Percentiles rank a stretch among this genome's conserved stretches.
Conservation (phyloP, 23 tunicate genomes). For the Botrylloides violaceus region DNA sequence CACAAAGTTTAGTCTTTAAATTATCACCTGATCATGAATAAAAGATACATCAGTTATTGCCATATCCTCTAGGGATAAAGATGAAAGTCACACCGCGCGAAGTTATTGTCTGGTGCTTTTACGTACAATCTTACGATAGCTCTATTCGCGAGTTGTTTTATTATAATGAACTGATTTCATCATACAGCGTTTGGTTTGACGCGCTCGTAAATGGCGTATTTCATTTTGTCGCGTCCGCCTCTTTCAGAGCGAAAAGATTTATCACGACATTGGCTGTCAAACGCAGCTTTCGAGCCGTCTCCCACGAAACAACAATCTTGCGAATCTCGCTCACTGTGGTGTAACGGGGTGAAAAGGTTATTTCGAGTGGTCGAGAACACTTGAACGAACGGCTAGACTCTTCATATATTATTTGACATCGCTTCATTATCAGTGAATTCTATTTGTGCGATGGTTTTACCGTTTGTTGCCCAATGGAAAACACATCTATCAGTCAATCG, state of each 20-base stretch:
- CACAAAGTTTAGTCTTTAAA: background rate
- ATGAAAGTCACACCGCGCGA: background rate
- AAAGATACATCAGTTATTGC: background rate
- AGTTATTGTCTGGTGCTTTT: background rate
- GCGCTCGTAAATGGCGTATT: no score
- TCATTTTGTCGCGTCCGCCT: no score
- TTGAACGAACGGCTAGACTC: slow-evolving; percentile 7
- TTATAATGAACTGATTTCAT: no score
- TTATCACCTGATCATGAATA: background rate
- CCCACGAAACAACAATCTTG: background rate
- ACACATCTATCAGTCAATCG: slow-evolving; percentile 30
- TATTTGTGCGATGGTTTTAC: slow-evolving; percentile 10
- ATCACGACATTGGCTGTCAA: no score
- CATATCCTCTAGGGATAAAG: background rate
- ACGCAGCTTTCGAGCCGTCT: background rate
- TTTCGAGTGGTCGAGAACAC: slow-evolving; percentile 16
- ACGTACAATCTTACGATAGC: no score
- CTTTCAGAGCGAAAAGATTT: no score
- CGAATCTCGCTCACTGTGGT: background rate
- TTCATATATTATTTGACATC: slow-evolving; percentile 15
- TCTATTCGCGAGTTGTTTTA: no score
- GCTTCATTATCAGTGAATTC: background rate
- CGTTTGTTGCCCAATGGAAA: slow-evolving; percentile 15
- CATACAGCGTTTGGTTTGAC: no score
- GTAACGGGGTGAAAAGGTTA: slow-evolving; percentile 25